These are phyloP conservation scores for Chaetodon trifascialis DNA, from an alignment of 2,113 vertebrate species.

Conservation along the genomic window DNA sequence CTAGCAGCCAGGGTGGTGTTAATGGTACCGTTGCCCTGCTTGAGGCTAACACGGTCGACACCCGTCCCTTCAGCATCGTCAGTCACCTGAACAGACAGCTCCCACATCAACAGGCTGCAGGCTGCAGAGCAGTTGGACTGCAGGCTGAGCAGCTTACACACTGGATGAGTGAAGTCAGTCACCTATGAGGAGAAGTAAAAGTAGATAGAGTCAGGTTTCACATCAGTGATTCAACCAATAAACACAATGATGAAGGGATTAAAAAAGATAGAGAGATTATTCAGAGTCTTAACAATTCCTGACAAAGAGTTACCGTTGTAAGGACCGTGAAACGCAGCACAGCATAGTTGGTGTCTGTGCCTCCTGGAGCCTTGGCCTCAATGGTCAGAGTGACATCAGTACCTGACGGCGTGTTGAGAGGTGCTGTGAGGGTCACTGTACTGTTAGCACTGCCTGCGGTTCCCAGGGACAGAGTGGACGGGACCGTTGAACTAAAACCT, in stretches of 20 bases:
- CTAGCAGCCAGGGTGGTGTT: conserved; percentile 29
- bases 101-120: conserved; percentile 63
- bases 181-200: background rate
- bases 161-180: conserved; percentile 63
- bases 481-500: conserved; percentile 11
- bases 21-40: conserved; percentile 70
- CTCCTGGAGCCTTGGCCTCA: conserved; percentile 56
- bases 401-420: conserved; percentile 61
- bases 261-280: background rate
- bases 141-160: conserved; percentile 58
- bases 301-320: conserved; percentile 45
- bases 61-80: conserved; percentile 69
- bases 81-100: conserved; percentile 49
- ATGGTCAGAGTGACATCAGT: conserved; percentile 77
- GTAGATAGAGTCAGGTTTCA: background rate
- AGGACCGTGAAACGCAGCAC: conserved; percentile 63
- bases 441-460: conserved; percentile 39
- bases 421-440: conserved; percentile 39
- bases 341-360: conserved; percentile 72
- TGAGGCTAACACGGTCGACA: conserved; percentile 55
- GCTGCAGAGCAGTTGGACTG: conserved; percentile 57
- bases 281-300: background rate
- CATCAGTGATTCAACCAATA: background rate
- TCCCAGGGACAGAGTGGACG: conserved; percentile 23
- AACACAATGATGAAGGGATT: background rate